These are phyloP conservation scores for Mnemiopsis leidyi DNA, from an alignment of 37 sponge, comb jelly and placozoan species.

Conservation along the genomic window DNA sequence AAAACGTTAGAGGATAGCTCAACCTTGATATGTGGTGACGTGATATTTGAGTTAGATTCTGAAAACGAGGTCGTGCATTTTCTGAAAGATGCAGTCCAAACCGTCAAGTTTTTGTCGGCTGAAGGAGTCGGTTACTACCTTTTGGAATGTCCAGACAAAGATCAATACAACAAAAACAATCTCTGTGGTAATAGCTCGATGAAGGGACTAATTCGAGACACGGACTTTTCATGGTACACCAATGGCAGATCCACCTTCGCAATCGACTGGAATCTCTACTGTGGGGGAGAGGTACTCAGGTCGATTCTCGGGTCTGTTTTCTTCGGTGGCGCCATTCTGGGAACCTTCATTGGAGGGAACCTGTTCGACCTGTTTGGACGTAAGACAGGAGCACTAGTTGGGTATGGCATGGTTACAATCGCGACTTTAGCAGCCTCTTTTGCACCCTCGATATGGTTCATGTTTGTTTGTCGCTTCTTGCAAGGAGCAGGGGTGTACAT, in stretches of 20 bases:
- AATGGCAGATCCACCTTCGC: neutral
- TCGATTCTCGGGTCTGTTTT: neutral
- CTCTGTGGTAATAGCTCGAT: neutral
- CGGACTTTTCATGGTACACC: neutral
- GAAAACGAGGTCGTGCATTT: neutral
- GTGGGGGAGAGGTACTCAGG: neutral
- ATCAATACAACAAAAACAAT: conserved; percentile 5
- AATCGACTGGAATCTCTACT: neutral
- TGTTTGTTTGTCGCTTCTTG: conserved; percentile 8
- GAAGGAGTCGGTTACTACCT: neutral
- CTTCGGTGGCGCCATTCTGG: conserved; percentile 16
- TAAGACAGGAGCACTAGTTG: neutral
- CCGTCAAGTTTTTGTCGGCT: neutral
- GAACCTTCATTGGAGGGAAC: neutral
- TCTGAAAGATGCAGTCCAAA: neutral
- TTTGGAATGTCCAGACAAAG: neutral
- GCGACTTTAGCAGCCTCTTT: neutral
- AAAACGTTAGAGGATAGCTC: neutral
- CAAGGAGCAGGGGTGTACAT: conserved; percentile 6
- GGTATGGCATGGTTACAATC: neutral
- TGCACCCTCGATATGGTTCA: neutral
- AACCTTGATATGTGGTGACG: neutral
- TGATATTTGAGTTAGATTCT: neutral
- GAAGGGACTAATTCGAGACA: neutral
- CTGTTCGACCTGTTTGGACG: conserved; percentile 5